These are phyloP conservation scores for Menura novaehollandiae DNA, from an alignment of 2,113 vertebrate species.

Conservation along the genomic window DNA sequence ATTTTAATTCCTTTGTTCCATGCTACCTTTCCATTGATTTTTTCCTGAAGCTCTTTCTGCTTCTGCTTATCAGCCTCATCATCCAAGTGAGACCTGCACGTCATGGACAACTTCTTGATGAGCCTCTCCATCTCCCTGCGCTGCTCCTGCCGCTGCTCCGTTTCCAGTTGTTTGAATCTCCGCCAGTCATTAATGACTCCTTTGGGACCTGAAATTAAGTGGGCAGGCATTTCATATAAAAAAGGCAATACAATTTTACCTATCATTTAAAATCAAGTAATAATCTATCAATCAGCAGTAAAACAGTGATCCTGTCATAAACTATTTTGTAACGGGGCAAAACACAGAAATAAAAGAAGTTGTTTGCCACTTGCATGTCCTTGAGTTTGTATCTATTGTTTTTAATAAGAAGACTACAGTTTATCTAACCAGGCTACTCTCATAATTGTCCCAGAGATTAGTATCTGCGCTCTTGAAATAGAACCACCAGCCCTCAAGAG, in stretches of 20 bases:
- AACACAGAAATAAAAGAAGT: background rate
- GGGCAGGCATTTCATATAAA: accelerated
- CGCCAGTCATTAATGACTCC: conserved; percentile 98
- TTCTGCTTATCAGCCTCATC: conserved; percentile 84
- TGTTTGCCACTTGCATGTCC: background rate
- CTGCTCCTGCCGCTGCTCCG: conserved; percentile 91
- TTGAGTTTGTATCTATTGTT: background rate
- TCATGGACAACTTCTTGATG: conserved; percentile 92
- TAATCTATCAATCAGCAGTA: background rate
- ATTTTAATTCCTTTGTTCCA: background rate
- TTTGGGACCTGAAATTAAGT: conserved; percentile 83
- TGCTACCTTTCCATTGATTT: conserved; percentile 88
- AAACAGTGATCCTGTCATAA: background rate
- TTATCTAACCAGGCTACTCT: background rate
- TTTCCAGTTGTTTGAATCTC: conserved; percentile 94
- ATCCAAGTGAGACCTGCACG: conserved; percentile 90
- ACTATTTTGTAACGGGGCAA: background rate
- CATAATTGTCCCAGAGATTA: background rate
- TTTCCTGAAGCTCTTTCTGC: conserved; percentile 87
- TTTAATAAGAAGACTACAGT: background rate
- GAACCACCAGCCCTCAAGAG: background rate
- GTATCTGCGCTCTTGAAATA: background rate
- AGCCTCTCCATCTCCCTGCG: conserved; percentile 91
- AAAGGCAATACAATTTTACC: background rate
- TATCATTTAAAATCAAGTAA: background rate